Conservation (phyloP, 2,113 vertebrate species). For the Dasyurus viverrinus region DNA sequence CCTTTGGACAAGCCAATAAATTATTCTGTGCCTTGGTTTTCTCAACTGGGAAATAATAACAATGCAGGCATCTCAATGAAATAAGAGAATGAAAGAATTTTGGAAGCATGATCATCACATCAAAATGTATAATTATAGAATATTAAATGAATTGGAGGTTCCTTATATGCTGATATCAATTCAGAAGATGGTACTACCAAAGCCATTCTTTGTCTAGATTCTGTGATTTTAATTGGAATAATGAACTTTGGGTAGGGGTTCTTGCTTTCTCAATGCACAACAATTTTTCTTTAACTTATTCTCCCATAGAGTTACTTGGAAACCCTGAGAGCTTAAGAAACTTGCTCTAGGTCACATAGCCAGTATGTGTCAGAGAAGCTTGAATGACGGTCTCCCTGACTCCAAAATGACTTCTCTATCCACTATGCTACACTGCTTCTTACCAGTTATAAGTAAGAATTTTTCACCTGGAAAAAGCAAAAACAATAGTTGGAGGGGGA, state of each 20-base stretch:
- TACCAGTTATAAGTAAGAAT: neutral
- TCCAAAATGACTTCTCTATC: neutral
- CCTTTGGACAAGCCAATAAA: neutral
- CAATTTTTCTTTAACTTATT: neutral
- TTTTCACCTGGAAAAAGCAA: neutral
- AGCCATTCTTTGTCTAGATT: neutral
- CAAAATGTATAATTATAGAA: neutral
- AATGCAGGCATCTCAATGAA: neutral
- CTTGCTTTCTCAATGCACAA: neutral
- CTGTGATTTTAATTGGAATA: neutral
- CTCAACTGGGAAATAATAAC: neutral
- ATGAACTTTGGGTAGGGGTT: neutral
- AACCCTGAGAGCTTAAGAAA: neutral
- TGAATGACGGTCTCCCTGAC: neutral
- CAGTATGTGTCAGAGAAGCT: neutral
- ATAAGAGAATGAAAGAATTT: rapidly evolving
- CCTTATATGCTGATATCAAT: neutral
- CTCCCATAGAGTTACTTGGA: neutral
- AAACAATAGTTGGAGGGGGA: neutral
- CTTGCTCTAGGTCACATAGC: neutral
- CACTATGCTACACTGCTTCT: neutral
- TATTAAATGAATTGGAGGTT: neutral
- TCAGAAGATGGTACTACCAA: neutral
- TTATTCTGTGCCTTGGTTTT: no score
- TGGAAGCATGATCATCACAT: neutral